These are phyloP conservation scores for Cephus sareptanus DNA, from an alignment of 2,888 invertebrate species.

Conservation along the genomic window DNA sequence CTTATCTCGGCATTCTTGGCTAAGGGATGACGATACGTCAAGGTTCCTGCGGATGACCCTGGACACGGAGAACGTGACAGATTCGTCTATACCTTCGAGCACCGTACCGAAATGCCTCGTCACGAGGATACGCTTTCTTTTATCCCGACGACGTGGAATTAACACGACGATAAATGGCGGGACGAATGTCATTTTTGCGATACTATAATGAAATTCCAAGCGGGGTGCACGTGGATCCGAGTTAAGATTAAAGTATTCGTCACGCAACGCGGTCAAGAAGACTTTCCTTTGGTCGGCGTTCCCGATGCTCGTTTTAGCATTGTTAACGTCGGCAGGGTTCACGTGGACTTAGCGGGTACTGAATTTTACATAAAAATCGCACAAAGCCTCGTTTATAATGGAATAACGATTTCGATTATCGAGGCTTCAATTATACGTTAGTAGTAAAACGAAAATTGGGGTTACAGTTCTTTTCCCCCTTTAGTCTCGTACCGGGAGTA, in stretches of 20 bases:
- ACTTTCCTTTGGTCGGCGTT: not conserved
- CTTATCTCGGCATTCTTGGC: not conserved
- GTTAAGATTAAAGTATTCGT: not conserved
- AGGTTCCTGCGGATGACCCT: not conserved
- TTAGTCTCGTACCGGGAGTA: not conserved
- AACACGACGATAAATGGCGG: conserved; percentile 13
- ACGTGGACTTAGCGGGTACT: not conserved
- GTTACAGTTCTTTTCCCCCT: not conserved
- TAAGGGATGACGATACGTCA: not conserved
- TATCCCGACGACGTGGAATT: conserved; percentile 2
- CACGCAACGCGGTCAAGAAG: not conserved
- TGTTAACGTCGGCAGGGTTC: not conserved
- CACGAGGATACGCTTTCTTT: not conserved
- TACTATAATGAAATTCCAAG: conserved; percentile 13
- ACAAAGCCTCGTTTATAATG: not conserved
- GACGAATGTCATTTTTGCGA: conserved; percentile 22
- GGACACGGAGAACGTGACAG: conserved; percentile 12
- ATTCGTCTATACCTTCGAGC: conserved; percentile 8
- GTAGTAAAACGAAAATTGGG: not conserved
- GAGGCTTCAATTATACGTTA: not conserved
- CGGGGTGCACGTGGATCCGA: not conserved
- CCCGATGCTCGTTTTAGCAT: not conserved
- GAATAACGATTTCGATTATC: not conserved
- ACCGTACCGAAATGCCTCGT: not conserved
- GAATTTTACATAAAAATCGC: not conserved